Evolutionary conservation across 2,797 vertebrate species (phyloP).

Genomic region (Pseudocheirus occidentalis): DNA sequence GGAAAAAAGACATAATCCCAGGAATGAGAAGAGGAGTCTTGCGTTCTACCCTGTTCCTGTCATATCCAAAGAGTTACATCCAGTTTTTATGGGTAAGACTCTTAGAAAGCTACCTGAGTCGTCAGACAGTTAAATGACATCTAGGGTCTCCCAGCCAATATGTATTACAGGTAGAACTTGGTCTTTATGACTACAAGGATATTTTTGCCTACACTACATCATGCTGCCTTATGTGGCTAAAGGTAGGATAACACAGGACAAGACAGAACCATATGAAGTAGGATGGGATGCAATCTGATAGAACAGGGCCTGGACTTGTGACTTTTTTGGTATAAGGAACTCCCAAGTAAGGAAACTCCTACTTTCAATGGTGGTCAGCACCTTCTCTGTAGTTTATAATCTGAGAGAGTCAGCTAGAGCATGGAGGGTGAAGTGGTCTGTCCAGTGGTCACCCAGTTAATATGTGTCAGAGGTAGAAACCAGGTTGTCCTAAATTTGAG

Average conservation of each 20-base stretch:
- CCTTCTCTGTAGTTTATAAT: background rate
- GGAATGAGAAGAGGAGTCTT: background rate
- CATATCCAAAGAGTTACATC: background rate
- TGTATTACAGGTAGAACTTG: background rate
- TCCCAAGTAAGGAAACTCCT: background rate
- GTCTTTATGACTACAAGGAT: background rate
- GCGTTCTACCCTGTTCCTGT: background rate
- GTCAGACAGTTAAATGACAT: background rate
- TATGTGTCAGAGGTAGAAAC: background rate
- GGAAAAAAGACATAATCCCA: background rate
- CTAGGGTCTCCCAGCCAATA: background rate
- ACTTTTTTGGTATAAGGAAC: background rate
- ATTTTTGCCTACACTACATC: background rate
- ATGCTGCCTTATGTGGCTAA: background rate
- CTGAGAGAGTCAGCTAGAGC: background rate
- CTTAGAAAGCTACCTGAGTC: background rate
- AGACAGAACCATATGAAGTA: background rate
- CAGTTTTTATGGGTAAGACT: background rate
- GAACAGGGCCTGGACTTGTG: background rate
- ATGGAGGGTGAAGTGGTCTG: background rate
- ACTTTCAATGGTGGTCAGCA: background rate
- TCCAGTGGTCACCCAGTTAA: background rate
- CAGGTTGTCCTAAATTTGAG: background rate
- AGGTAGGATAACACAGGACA: background rate
- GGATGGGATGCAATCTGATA: background rate